phyloP scores from a whole-genome alignment of 2,113 vertebrate species.

The Proteles cristata region DNA sequence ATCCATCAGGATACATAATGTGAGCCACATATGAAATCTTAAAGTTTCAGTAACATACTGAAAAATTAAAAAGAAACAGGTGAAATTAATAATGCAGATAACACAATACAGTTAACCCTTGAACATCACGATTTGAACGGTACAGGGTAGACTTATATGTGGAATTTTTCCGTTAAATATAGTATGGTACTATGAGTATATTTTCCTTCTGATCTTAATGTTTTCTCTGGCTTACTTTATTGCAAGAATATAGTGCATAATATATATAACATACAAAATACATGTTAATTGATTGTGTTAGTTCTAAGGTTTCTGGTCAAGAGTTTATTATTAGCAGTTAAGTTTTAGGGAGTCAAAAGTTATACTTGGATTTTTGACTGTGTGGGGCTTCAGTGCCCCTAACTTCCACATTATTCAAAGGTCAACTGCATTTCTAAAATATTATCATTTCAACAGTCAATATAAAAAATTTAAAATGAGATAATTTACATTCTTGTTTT shows the following conservation, averaged over 20 bases:
- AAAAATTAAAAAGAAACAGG: background rate
- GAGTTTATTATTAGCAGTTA: background rate
- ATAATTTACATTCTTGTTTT: background rate
- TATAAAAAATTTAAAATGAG: background rate
- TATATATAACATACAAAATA: background rate
- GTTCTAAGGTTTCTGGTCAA: background rate
- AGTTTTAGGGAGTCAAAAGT: background rate
- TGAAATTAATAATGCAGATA: background rate
- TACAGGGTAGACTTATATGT: background rate
- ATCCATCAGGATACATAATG: background rate
- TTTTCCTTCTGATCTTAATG: background rate
- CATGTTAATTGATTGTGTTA: background rate
- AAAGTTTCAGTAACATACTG: background rate
- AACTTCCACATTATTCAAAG: background rate
- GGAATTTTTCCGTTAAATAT: background rate
- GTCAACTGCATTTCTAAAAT: background rate
- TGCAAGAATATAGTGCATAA: background rate
- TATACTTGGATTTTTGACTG: background rate
- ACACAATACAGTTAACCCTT: background rate
- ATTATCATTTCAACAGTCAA: background rate
- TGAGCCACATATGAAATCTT: background rate
- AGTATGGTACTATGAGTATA: background rate
- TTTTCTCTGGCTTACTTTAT: background rate
- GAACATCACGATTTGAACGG: background rate
- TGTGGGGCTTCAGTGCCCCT: background rate